Base-by-base conservation (phyloP, 2,888 invertebrate genomes). In the Amblyteles armatorius region DNA sequence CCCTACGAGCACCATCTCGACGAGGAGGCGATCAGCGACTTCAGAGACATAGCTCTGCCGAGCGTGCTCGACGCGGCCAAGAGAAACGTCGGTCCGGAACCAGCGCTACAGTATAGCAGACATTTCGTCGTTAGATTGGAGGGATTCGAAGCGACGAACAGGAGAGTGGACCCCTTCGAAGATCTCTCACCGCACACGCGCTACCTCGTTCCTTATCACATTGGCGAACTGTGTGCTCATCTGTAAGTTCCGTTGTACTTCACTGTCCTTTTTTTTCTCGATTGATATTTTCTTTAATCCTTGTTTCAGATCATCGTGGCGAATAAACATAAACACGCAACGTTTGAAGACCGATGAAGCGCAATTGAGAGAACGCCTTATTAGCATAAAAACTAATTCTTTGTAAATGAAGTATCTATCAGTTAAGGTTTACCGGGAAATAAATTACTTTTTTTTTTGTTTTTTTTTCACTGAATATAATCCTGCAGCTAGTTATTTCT, bases 91-190 rank as follows among this genome's bases (percentile, higher is more conserved):
- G 60, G 73, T 5, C 82, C 86, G 11, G 77, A 90, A 52, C 71
- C 86, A 4, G 48, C 82, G 13, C 63, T 85, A n/a, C 88, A 89
- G 29, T 89, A 90, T 48, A 83, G 77, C 33, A 90, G 84, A 79
- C 90, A 92, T 87, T 92, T 91, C 82, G 87, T 92, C 50, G 87
- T 92, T 50, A 88, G 91, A 79, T 80, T 92, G 19, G 90, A 91
- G 87, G 90, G 89, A 40, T 89, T 89, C 77, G 87, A 89, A 22
- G 82, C 76, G 69, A 81, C 73, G 22, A 86, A 87, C 57, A 86
- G 83, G 52, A 72, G 67, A 19, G 82, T 85, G 6, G 92, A 92
- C 88, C 92, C 92, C 40, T 92, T 92, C 71, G 78, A 85, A 44
- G 89, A 90, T 83, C 88, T 92, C 48, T 90, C 91, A 33, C 88